phyloP scores from a whole-genome alignment of 2,888 invertebrate species.

The Sialis lutaria region DNA sequence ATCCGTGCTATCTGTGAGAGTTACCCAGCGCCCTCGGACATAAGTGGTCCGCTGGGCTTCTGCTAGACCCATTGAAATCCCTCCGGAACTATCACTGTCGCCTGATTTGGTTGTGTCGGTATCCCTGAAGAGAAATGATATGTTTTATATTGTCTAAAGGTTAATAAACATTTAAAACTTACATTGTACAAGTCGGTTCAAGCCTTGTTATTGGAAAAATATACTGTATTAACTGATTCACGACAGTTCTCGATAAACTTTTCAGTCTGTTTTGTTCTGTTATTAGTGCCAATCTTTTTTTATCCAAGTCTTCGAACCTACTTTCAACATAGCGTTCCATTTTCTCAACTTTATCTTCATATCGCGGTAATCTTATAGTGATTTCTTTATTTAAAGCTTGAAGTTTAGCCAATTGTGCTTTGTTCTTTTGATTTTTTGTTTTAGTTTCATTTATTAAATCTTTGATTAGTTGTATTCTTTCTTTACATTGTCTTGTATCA shows the following conservation, averaged over 20 bases:
- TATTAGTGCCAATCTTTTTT: constrained; percentile 28
- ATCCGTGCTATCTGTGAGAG: constrained; percentile 40
- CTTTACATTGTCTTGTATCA: constrained; percentile 39
- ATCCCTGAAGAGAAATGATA: neutral
- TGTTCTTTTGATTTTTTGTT: constrained; percentile 20
- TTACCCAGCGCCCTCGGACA: constrained; percentile 63
- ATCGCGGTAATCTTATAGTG: constrained; percentile 35
- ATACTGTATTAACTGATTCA: constrained; percentile 43
- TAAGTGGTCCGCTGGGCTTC: constrained; percentile 66
- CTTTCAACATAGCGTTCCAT: constrained; percentile 35
- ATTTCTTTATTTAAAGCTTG: constrained; percentile 23
- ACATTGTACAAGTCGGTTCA: constrained; percentile 29
- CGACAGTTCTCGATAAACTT: constrained; percentile 33
- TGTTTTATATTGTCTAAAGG: neutral
- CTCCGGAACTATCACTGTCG: constrained; percentile 13
- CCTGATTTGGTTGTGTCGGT: neutral
- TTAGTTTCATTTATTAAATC: constrained; percentile 35
- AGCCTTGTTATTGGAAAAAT: constrained; percentile 49
- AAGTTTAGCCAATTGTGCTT: constrained; percentile 20
- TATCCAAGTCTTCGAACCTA: constrained; percentile 31
- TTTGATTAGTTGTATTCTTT: constrained; percentile 35
- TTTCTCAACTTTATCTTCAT: constrained; percentile 42
- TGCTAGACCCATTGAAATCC: constrained; percentile 27
- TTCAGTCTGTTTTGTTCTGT: constrained; percentile 36
- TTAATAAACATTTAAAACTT: constrained; percentile 10